Percentiles rank a stretch among this genome's conserved stretches.
Evolutionary conservation across 1,140 invertebrate species (phyloP).

Genomic region (Asobara japonica): DNA sequence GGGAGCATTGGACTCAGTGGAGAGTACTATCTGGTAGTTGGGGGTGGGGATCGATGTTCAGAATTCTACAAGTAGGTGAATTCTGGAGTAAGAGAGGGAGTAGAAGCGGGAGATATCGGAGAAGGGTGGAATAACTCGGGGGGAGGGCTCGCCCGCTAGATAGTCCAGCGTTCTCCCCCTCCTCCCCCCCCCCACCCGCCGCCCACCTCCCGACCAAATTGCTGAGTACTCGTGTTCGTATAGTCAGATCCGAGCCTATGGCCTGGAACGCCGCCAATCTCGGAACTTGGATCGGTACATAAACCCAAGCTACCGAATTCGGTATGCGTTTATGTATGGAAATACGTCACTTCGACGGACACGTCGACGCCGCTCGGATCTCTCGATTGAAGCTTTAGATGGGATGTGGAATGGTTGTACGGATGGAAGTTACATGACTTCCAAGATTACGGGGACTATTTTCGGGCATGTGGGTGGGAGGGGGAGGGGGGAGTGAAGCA

Average conservation of each 20-base stretch:
- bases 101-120: neutral
- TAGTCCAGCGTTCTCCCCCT: too few species aligned
- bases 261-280: constrained; percentile 44
- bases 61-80: constrained; percentile 29
- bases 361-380: constrained; percentile 20
- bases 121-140: constrained; percentile 15
- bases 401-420: too few species aligned
- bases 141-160: constrained; percentile 18
- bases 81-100: neutral
- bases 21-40: neutral
- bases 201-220: constrained; percentile 46
- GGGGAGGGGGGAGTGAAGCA: too few species aligned
- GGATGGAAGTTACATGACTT: too few species aligned
- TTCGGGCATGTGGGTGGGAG: too few species aligned
- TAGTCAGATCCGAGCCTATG: constrained; percentile 36
- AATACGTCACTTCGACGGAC: constrained; percentile 39
- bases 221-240: constrained; percentile 47
- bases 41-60: constrained; percentile 18
- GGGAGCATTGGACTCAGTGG: neutral
- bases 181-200: too few species aligned
- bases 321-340: constrained; percentile 49
- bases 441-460: too few species aligned
- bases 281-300: constrained; percentile 37
- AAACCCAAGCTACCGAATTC: constrained; percentile 25
- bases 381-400: constrained; percentile 33